Evolutionary conservation across 2,888 invertebrate species (phyloP).

Genomic region (Troides helena): DNA sequence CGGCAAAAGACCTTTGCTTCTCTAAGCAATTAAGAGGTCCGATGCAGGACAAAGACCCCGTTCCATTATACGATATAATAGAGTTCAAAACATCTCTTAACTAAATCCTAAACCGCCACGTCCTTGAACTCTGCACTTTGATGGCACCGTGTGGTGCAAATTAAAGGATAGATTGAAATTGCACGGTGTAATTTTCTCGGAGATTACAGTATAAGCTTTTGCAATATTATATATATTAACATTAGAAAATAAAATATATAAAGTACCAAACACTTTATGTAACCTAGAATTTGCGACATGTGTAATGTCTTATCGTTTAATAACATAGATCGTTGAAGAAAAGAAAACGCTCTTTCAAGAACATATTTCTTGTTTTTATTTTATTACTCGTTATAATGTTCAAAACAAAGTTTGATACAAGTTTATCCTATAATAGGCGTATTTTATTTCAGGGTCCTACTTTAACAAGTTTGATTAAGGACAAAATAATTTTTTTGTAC

Average conservation of each 20-base stretch:
- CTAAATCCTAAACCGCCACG: not conserved
- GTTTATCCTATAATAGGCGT: too few relatives aligned
- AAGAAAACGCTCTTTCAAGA: too few relatives aligned
- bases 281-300: not conserved
- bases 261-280: not conserved
- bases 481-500: too few relatives aligned
- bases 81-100: slow-evolving; percentile 7
- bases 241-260: not conserved
- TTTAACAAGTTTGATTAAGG: too few relatives aligned
- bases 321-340: too few relatives aligned
- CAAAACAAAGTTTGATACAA: too few relatives aligned
- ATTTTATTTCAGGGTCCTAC: too few relatives aligned
- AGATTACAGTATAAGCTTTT: too few relatives aligned
- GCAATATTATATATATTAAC: not conserved
- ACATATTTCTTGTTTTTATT: too few relatives aligned
- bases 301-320: too few relatives aligned
- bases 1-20: not conserved
- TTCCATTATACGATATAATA: slow-evolving; percentile 16
- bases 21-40: slow-evolving; percentile 4
- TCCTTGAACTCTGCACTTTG: not conserved
- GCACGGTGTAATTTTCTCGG: too few relatives aligned
- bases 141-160: not conserved
- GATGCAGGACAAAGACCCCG: slow-evolving; percentile 7
- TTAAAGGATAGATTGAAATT: not conserved
- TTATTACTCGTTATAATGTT: too few relatives aligned